These are phyloP conservation scores for Atethmia centrago DNA, from an alignment of 2,888 invertebrate genomes.

Conservation along the genomic window DNA sequence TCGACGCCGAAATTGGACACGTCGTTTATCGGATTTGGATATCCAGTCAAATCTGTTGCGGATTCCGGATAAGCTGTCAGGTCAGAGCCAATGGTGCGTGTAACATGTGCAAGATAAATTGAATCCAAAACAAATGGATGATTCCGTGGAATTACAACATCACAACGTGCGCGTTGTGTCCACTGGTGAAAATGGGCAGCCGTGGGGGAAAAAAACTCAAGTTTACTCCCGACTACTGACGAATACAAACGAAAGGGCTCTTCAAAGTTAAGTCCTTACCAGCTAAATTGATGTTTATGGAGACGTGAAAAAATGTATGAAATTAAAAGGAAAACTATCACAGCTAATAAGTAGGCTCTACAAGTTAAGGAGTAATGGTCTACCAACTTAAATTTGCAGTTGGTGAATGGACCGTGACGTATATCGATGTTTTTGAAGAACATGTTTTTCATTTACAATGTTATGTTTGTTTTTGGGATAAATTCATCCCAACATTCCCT, in stretches of 20 bases:
- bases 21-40: conserved; percentile 53
- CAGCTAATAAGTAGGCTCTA: no score
- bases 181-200: not conserved
- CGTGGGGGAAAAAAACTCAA: not conserved
- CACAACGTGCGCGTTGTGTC: not conserved
- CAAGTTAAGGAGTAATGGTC: no score
- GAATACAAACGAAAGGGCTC: conserved; percentile 11
- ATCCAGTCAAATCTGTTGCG: conserved; percentile 17
- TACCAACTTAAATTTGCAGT: no score
- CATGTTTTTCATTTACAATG: no score
- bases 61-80: conserved; percentile 19
- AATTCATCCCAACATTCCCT: no score
- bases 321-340: no score
- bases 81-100: conserved; percentile 5
- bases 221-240: not conserved
- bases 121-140: conserved; percentile 16
- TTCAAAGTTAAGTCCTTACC: no score
- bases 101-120: conserved; percentile 37
- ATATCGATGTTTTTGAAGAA: no score
- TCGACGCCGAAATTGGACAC: conserved; percentile 45
- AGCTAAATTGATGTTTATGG: no score
- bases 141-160: not conserved
- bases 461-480: no score
- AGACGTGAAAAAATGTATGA: no score
- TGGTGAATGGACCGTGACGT: no score